These are phyloP conservation scores for Phengaris alcon DNA, from an alignment of 2,888 invertebrate species.

Conservation along the genomic window DNA sequence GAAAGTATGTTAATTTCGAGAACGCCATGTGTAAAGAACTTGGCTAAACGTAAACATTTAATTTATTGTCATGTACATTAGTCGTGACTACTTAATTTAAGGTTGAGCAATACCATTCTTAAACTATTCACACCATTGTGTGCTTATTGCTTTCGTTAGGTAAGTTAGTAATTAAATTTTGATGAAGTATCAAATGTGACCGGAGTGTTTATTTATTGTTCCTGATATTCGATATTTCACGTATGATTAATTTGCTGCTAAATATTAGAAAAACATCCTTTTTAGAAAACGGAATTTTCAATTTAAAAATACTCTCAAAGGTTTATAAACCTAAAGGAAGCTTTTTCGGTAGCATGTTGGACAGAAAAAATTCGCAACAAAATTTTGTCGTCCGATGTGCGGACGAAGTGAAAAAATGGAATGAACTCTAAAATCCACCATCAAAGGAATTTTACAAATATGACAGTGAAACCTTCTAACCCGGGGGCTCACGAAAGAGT, in stretches of 20 bases:
- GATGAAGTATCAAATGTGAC: no score
- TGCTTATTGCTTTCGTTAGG: no score
- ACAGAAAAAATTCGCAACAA: neutral
- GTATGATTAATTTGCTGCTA: neutral
- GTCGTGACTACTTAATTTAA: no score
- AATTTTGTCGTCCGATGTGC: neutral
- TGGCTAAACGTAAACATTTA: neutral
- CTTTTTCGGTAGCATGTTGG: neutral
- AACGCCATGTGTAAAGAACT: neutral
- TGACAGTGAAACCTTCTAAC: conserved; percentile 39
- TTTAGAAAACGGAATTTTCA: neutral
- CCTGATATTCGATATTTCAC: no score
- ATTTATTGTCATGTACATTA: no score
- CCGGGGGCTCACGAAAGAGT: conserved; percentile 42
- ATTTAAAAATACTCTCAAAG: neutral
- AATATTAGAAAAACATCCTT: neutral
- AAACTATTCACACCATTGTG: no score
- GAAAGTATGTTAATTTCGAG: neutral
- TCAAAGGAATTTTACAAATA: conserved; percentile 23
- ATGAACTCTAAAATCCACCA: conserved; percentile 10
- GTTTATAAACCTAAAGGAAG: neutral
- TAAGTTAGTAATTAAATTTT: no score
- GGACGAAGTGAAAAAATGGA: neutral
- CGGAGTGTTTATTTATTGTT: no score
- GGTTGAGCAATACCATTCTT: no score